Conservation (phyloP, 2,797 vertebrate species). For the Phoxinus dragarum region DNA sequence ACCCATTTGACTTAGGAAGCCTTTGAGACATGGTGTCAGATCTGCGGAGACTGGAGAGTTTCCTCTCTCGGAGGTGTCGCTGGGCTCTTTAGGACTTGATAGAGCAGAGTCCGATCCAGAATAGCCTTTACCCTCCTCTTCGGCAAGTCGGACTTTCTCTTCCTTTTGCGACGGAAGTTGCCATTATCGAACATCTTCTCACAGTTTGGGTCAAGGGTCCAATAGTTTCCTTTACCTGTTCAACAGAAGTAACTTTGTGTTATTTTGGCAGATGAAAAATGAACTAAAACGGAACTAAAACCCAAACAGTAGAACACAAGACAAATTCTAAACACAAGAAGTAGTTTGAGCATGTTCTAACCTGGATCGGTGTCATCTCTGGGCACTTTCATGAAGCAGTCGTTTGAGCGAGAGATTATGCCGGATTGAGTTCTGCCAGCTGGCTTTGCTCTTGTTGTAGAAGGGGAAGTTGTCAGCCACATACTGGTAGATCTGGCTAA, state of each 20-base stretch:
- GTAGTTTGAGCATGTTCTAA: conserved; percentile 65
- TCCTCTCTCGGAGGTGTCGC: conserved; percentile 72
- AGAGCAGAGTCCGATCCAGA: conserved; percentile 63
- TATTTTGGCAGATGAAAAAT: background rate
- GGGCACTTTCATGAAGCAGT: conserved; percentile 92
- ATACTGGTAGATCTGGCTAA: conserved; percentile 95
- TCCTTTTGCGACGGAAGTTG: conserved; percentile 94
- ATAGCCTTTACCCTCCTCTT: conserved; percentile 56
- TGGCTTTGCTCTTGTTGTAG: conserved; percentile 90
- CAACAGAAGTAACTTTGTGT: conserved; percentile 1
- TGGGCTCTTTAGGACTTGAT: conserved; percentile 79
- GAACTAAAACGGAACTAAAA: background rate
- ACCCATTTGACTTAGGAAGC: conserved; percentile 83
- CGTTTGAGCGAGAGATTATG: conserved; percentile 95
- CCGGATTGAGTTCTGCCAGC: conserved; percentile 96
- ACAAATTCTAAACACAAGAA: background rate
- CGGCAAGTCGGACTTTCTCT: conserved; percentile 84
- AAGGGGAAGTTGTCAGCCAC: conserved; percentile 93
- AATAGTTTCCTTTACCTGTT: conserved; percentile 95
- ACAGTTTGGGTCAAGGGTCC: conserved; percentile 95
- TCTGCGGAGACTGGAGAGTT: conserved; percentile 69
- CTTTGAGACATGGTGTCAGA: conserved; percentile 75
- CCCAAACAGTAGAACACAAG: background rate
- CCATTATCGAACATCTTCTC: conserved; percentile 98
- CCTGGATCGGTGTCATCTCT: conserved; percentile 87